Base-by-base conservation (phyloP, 2,888 invertebrate species). In the Eupithecia exiguata region DNA sequence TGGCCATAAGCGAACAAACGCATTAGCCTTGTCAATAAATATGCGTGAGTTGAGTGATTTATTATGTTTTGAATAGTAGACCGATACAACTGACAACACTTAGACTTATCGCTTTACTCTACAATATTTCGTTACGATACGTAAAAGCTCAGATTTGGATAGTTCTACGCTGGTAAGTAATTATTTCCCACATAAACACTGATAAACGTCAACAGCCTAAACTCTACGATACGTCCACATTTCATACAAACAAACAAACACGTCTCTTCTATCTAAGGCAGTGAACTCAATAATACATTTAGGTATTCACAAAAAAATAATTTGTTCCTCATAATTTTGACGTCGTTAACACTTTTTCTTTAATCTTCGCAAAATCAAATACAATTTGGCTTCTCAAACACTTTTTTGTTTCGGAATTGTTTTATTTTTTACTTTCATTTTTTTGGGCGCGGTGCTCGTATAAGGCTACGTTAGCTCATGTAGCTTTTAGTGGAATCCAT, bases 211-310 rank as follows among this genome's bases (percentile, higher is more conserved):
- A 80, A 80, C 78, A 80, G 65, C 35, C 72, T 79, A 77, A 75
- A 72, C 40, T 70, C 78, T 81, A 80, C 79, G 36, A 80, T 77
- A 72, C 68, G 68, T 72, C 70, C 78, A 76, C 77, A 65, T 77
- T 72, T 78, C 70, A 80, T 81, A 84, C 81, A 21, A 49, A 49
- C 81, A 21, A 49, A 49, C 49, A 83, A 84, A 85, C 82, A 86
- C 79, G 80, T 83, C 82, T 83, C 76, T 81, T 82, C 30, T 30
- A 1, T 82, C 87, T 89, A 89, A 89, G 90, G 89, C 89, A 89
- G 88, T 87, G 84, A 84, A 83, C 84, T 85, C 83, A 84, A 85
- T 83, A 77, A 21, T 83, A 82, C 81, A 82, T 78, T 79, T 25
- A 21, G 43, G 53, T 40, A 43, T 43, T 43, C 6, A 71, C 75